Evolutionary conservation across 2,888 invertebrate species (phyloP), one percentile per base, ranked within the genome.

Genomic region (Aspidiotus destructor): DNA sequence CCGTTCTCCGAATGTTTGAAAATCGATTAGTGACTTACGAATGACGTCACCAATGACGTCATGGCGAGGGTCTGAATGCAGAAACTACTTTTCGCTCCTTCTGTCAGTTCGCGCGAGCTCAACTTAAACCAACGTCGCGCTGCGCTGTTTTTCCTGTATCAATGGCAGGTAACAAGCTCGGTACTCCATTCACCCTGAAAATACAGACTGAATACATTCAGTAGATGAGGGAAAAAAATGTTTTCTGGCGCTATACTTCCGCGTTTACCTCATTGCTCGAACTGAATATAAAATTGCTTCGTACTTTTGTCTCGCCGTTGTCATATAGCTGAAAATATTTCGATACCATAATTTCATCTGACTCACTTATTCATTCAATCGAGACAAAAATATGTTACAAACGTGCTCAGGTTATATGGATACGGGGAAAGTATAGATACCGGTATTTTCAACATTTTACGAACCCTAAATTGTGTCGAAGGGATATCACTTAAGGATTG

Each of bases 31-130:
- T 58, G 55, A 64, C 55, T 64, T 41, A 55, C 57, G 42, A 62
- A 64, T 53, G 64, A 64, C 64, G 64, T 64, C 64, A 64, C 55
- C n/a, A 41, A 54, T 64, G 54, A 64, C 64, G 64, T 64, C 64
- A 64, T 64, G 41, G 17, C 54, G 41, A 55, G 64, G 64, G 28
- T 28, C 28, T 54, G 40, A 58, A 17, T 58, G 40, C 11, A 58
- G 58, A 9, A 16, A 13, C 28, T 58, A 40, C 40, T 40, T 40
- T 28, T 17, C 58, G 58, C 40, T 28, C 17, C 10, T 10, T 58
- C n/a, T 9, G 40, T 58, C 17, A 28, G 5, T 54, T 54, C 55
- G 16, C 15, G 58, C 58, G 28, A 55, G 11, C 55, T n/a, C 28
- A 28, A 28, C 28, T 28, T 28, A 28, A 64, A 64, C 41, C 42